A percentile compares a stretch with the other conserved stretches of the same genome.
Conservation (phyloP, 1,140 invertebrate species). For the Ditylenchus dipsaci region DNA sequence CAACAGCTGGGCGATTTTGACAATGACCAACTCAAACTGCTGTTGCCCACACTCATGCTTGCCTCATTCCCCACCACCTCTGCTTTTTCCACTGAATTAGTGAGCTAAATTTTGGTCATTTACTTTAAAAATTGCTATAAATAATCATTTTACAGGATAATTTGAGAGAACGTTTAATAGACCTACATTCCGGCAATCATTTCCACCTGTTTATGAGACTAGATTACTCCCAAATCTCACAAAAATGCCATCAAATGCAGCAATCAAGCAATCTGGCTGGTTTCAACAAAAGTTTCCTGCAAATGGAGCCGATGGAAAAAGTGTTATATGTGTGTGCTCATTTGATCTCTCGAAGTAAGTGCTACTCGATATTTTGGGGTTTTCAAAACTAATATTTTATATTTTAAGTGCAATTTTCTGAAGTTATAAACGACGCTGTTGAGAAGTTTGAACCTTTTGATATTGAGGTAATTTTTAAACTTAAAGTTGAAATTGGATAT, state of each 20-base stretch:
- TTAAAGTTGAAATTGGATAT: not conserved
- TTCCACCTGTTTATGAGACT: not conserved
- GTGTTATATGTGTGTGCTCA: not conserved
- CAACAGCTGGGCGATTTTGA: not conserved
- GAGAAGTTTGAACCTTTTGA: constrained; percentile 18
- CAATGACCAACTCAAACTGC: not conserved
- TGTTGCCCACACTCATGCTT: not conserved
- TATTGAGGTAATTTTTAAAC: not conserved
- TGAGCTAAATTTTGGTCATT: not conserved
- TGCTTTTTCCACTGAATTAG: not conserved
- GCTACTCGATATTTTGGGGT: not conserved
- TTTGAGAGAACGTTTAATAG: not conserved
- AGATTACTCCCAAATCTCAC: not conserved
- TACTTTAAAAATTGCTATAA: not conserved
- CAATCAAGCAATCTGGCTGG: not conserved
- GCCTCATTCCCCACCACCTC: not conserved
- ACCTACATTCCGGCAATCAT: not conserved
- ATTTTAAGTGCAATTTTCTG: constrained; percentile 12
- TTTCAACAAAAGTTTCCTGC: not conserved
- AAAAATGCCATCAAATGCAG: not conserved
- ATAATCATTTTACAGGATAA: not conserved
- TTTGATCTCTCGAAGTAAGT: not conserved
- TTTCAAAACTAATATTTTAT: not conserved
- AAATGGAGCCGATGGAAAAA: not conserved
- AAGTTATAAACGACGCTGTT: constrained; percentile 1